Evolutionary conservation across 2,797 vertebrate genomes (phyloP), one percentile per base, ranked within the genome.

Genomic region (Enteromius trimaculatus): DNA sequence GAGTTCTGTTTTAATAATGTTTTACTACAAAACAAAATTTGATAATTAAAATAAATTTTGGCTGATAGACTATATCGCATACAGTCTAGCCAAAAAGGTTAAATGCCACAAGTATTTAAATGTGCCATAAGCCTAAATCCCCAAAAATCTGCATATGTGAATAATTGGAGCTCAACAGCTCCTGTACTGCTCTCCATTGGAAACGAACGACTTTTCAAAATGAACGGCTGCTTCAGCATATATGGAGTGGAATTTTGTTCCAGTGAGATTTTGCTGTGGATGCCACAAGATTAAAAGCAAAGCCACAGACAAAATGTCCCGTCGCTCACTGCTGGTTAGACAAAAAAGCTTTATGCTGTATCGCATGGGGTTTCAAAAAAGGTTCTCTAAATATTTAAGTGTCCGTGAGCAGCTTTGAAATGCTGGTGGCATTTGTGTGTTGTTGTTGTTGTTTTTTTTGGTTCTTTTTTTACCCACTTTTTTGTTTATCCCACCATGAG

Each of bases 401-500:
- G 14, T 19, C 0, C 60, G 53, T 31, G 42, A 72, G 26, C 29
- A 64, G 19, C 37, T 81, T 37, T 74, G 13, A 47, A 72, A 71
- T 34, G 53, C 39, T 34, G 26, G 51, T 82, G 62, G 16, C 4
- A 42, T 70, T 14, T 69, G 34, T 71, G 39, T 81, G 39, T 37
- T 34, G 31, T 9, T 49, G 9, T 42, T 78, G 29, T 29, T 29
- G 29, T 29, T 29, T 1, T 29, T 29, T 1, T 29, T 31, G 29
- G 2, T 31, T 31, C 47, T 78, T 55, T 71, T 31, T 37, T 42
- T 66, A 34, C 11, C 17, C 39, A 29, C 62, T 37, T 80, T 51
- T 80, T 68, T 77, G 84, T 87, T 83, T 89, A 58, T 64, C 39
- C 34, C 31, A 17, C 55, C 51, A 42, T 58, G 5, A 68, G 21